phyloP scores from a whole-genome alignment of 2,113 vertebrate genomes.

The Athene cunicularia region DNA sequence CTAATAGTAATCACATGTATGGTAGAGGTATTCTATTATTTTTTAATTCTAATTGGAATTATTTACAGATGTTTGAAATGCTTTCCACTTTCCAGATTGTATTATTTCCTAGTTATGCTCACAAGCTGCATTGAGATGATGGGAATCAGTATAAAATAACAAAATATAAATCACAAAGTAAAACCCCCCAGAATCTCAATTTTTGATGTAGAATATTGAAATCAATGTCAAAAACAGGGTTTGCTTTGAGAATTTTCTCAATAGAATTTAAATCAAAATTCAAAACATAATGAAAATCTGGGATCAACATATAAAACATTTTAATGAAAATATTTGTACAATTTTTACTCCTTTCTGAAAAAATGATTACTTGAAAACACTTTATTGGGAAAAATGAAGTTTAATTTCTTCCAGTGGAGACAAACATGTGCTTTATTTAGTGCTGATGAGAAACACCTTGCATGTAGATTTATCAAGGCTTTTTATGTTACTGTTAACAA shows the following conservation, averaged over 20 bases:
- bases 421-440: background rate
- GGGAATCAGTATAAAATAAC: background rate
- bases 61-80: background rate
- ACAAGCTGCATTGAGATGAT: background rate
- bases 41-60: background rate
- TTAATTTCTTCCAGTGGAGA: background rate
- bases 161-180: background rate
- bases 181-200: accelerated
- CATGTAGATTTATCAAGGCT: background rate
- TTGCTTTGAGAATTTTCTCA: background rate
- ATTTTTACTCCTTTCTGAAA: background rate
- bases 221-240: accelerated
- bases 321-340: background rate
- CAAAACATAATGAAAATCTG: background rate
- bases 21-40: background rate
- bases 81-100: background rate
- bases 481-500: background rate
- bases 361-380: background rate
- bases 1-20: background rate
- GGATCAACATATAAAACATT: background rate
- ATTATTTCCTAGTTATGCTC: background rate
- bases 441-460: background rate
- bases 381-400: background rate
- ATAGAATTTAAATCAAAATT: background rate
- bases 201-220: background rate